phyloP scores from a whole-genome alignment of 2,888 invertebrate species.

The Cylloceria caligata region DNA sequence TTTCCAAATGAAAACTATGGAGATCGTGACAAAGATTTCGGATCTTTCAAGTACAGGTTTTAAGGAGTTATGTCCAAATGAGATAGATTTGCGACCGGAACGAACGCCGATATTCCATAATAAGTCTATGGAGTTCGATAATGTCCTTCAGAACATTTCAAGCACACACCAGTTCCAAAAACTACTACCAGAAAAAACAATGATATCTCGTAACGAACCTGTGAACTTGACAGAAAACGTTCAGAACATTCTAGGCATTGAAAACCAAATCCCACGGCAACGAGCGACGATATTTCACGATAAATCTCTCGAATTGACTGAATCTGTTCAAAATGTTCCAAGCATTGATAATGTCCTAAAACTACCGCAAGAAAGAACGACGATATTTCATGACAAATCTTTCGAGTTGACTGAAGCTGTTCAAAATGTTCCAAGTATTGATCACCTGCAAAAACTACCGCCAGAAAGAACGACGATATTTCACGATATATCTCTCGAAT shows the following conservation, averaged over 20 bases:
- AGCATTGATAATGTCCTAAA: neutral
- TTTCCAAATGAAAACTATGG: slow-evolving; percentile 32
- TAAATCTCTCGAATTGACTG: slow-evolving; percentile 52
- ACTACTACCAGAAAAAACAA: slow-evolving; percentile 17
- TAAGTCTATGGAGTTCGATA: slow-evolving; percentile 23
- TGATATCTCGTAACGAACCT: slow-evolving; percentile 34
- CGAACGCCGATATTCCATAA: slow-evolving; percentile 41
- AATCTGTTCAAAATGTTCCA: slow-evolving; percentile 32
- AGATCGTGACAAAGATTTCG: neutral
- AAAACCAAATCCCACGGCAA: neutral
- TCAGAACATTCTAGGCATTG: neutral
- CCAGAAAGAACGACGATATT: neutral
- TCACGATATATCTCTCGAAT: slow-evolving; percentile 33
- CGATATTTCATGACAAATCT: slow-evolving; percentile 31
- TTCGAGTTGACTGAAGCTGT: neutral
- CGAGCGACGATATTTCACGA: slow-evolving; percentile 29
- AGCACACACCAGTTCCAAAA: neutral
- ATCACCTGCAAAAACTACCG: neutral
- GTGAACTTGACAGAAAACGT: slow-evolving; percentile 58
- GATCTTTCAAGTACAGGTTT: neutral
- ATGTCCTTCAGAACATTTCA: slow-evolving; percentile 13
- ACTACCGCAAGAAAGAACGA: neutral
- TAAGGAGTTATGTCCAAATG: neutral
- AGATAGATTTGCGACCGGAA: slow-evolving; percentile 15
- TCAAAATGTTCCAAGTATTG: neutral